These are phyloP conservation scores for Heliconius aoede DNA, from an alignment of 2,888 invertebrate genomes.

Conservation along the genomic window DNA sequence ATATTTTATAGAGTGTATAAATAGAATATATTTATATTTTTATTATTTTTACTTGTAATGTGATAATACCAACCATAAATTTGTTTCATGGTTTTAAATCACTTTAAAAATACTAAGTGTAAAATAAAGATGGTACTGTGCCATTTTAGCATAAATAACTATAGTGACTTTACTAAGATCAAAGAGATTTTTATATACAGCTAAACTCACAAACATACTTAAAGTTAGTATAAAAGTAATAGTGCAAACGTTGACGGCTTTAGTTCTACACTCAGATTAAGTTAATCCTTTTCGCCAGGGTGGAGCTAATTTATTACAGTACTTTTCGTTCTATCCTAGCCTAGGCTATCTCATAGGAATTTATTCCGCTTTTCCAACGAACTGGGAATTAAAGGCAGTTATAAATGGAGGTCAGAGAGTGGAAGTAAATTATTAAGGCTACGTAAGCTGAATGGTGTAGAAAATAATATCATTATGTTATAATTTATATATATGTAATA, in stretches of 20 bases:
- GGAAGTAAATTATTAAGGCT: conserved; percentile 35
- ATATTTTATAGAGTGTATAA: too few species aligned
- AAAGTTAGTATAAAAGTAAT: conserved; percentile 28
- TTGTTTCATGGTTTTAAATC: too few species aligned
- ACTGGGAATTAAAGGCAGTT: conserved; percentile 37
- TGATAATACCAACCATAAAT: too few species aligned
- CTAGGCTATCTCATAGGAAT: conserved; percentile 46
- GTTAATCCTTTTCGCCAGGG: conserved; percentile 58
- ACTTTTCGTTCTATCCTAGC: conserved; percentile 46
- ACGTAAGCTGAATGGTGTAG: conserved; percentile 20
- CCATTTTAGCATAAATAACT: neutral
- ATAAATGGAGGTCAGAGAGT: conserved; percentile 34
- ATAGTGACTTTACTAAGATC: neutral
- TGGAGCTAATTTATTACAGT: conserved; percentile 58
- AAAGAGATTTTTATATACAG: neutral
- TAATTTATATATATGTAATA: neutral
- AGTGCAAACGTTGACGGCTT: conserved; percentile 39
- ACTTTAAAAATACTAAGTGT: too few species aligned
- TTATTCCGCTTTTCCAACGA: conserved; percentile 44
- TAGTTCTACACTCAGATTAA: conserved; percentile 55
- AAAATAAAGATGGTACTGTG: neutral
- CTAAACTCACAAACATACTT: neutral
- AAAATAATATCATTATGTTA: conserved; percentile 11
- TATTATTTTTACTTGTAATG: too few species aligned
- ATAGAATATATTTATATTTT: too few species aligned